Base-by-base conservation (phyloP, 2,797 vertebrate species). In the Amblyopsis hoosieri region DNA sequence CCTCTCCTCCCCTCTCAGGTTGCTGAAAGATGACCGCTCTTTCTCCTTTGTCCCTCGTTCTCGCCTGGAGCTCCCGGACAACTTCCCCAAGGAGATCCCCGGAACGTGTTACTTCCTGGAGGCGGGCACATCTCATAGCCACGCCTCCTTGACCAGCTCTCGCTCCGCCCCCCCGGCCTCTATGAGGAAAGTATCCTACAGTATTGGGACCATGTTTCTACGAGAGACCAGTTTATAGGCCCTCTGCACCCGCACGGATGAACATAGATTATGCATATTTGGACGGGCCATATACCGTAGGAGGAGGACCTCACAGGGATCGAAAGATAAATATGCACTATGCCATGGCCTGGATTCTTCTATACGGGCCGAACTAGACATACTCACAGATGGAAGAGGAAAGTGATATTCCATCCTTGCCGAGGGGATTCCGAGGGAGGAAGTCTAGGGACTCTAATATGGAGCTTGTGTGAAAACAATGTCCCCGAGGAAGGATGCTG, bases 201-300 rank as follows among this genome's bases (percentile, higher is more conserved):
- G 96, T 92, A 98, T 99, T 2, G 97, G 97, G 79, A 99, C 97
- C 85, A 99, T 99, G 97, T 99, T 99, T 90, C 95, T 99, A 73
- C 94, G 97, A 88, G 97, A 99, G 90, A 99, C 97, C 1, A 99
- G 97, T 90, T 92, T 99, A 93, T 99, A 95, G 96, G 89, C 83
- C 66, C 45, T 37, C 42, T 13, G 54, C 42, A 17, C 9, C 42
- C 12, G 54, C 42, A 17, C 9, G 55, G 31, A 59, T 57, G 50
- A 54, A 14, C 70, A 6, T 37, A 53, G 53, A 66, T 70, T 29
- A 53, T 72, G 81, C 66, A 66, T 68, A 1, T 52, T 9, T 8
- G 49, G 55, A 78, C 33, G 1, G 31, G 63, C 73, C 62, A 58
- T 42, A 19, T 19, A 19, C 19, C 19, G 68, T 74, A 71, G 80